Percentiles rank a stretch among this genome's conserved stretches.
Conservation (phyloP, 2,888 invertebrate genomes). For the Cerastis leucographa region DNA sequence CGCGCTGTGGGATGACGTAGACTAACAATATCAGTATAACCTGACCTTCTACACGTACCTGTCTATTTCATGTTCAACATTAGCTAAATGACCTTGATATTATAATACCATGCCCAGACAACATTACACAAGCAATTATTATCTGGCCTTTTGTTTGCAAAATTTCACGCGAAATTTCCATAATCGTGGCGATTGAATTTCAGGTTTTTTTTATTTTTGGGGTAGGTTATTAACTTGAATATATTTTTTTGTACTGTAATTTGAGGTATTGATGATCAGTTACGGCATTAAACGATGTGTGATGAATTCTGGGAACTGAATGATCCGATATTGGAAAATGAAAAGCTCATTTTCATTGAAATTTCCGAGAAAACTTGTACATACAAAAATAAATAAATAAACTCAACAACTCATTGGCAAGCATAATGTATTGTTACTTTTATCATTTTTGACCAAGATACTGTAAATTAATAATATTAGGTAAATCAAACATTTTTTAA, state of each 20-base stretch:
- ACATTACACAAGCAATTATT: conserved; percentile 62
- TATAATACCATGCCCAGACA: conserved; percentile 59
- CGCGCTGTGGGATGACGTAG: background rate
- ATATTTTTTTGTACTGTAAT: conserved; percentile 46
- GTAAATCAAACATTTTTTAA: background rate
- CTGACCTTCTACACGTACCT: conserved; percentile 18
- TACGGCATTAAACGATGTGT: background rate
- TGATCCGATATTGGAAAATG: background rate
- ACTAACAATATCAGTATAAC: background rate
- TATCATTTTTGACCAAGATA: background rate
- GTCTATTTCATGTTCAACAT: conserved; percentile 12
- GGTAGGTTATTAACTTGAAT: conserved; percentile 31
- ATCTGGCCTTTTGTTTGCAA: conserved; percentile 57
- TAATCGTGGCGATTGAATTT: conserved; percentile 49
- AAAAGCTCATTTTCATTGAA: background rate
- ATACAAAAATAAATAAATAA: background rate
- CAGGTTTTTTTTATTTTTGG: conserved; percentile 48
- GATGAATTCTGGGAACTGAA: background rate
- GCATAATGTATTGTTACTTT: background rate
- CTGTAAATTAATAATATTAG: background rate
- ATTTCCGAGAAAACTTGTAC: background rate
- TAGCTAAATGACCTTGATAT: conserved; percentile 47
- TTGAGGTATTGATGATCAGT: conserved; percentile 32
- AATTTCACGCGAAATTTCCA: conserved; percentile 56
- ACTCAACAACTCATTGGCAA: background rate